Conservation (phyloP, 2,888 invertebrate species). For the Drosophila diplacantha region DNA sequence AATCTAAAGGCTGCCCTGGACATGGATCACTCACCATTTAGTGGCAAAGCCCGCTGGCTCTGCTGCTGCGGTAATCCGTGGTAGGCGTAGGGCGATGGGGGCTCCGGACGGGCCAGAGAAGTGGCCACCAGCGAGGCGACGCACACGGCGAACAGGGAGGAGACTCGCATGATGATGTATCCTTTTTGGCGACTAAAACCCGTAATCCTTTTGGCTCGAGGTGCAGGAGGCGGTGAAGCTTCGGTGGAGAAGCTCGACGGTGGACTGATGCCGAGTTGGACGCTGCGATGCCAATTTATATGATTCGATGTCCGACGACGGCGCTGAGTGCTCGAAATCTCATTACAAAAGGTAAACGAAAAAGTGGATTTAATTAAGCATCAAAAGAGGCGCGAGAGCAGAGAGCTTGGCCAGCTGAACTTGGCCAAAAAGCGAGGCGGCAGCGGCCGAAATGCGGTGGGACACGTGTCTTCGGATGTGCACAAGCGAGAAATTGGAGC, state of each 20-base stretch:
- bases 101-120: constrained; percentile 74
- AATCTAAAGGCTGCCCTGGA: not conserved
- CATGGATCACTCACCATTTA: constrained; percentile 74
- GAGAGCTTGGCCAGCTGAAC: constrained; percentile 20
- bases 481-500: constrained; percentile 57
- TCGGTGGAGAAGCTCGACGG: constrained; percentile 59
- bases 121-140: constrained; percentile 70
- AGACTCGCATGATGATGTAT: constrained; percentile 69
- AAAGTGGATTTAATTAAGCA: constrained; percentile 73
- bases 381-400: constrained; percentile 52
- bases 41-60: constrained; percentile 78
- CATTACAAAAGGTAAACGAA: constrained; percentile 70
- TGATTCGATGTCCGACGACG: constrained; percentile 51
- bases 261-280: constrained; percentile 64
- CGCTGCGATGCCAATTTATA: constrained; percentile 62
- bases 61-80: constrained; percentile 74
- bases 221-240: constrained; percentile 23
- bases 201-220: constrained; percentile 64
- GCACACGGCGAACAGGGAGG: constrained; percentile 68
- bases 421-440: constrained; percentile 20
- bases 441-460: constrained; percentile 12
- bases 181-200: constrained; percentile 74
- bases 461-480: constrained; percentile 53
- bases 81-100: constrained; percentile 70
- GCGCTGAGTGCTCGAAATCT: constrained; percentile 52